These are phyloP conservation scores for Drosophila greeni DNA, from an alignment of 2,888 invertebrate species.

Conservation along the genomic window DNA sequence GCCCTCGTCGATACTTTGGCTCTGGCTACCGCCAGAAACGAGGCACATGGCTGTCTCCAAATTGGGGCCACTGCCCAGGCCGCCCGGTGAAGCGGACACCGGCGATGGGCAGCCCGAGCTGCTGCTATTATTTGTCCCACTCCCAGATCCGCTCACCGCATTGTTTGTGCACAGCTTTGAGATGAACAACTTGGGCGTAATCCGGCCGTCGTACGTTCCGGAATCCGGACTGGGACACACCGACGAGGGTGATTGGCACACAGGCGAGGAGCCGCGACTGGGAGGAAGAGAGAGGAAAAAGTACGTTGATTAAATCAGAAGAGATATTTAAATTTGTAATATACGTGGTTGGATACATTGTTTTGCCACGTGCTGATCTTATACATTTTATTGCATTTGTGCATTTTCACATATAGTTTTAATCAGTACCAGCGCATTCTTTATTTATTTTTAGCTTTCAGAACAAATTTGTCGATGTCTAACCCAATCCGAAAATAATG, in stretches of 20 bases:
- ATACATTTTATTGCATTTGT: slow-evolving; percentile 4
- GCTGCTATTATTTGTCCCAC: slow-evolving; percentile 56
- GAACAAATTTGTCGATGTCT: slow-evolving; percentile 1
- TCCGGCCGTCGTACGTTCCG: slow-evolving; percentile 78
- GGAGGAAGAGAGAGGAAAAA: slow-evolving; percentile 17
- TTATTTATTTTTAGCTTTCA: slow-evolving; percentile 19
- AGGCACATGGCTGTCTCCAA: slow-evolving; percentile 49
- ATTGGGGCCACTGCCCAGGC: slow-evolving; percentile 46
- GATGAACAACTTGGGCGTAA: slow-evolving; percentile 78
- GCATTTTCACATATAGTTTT: slow-evolving; percentile 9
- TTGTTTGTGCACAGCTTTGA: slow-evolving; percentile 77
- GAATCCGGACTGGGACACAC: slow-evolving; percentile 79
- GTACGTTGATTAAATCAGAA: background rate
- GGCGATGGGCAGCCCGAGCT: slow-evolving; percentile 77
- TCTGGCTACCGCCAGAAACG: slow-evolving; percentile 71
- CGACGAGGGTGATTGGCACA: slow-evolving; percentile 79
- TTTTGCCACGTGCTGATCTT: background rate
- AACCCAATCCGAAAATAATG: slow-evolving; percentile 3
- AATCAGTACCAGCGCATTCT: slow-evolving; percentile 10
- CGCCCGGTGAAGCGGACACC: slow-evolving; percentile 74
- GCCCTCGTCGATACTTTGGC: slow-evolving; percentile 72
- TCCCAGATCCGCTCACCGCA: slow-evolving; percentile 46
- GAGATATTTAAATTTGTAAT: background rate
- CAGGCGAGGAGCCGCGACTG: slow-evolving; percentile 78
- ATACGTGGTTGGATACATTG: background rate